phyloP scores from a whole-genome alignment of 2,888 invertebrate species.

The Philereme vetulata region DNA sequence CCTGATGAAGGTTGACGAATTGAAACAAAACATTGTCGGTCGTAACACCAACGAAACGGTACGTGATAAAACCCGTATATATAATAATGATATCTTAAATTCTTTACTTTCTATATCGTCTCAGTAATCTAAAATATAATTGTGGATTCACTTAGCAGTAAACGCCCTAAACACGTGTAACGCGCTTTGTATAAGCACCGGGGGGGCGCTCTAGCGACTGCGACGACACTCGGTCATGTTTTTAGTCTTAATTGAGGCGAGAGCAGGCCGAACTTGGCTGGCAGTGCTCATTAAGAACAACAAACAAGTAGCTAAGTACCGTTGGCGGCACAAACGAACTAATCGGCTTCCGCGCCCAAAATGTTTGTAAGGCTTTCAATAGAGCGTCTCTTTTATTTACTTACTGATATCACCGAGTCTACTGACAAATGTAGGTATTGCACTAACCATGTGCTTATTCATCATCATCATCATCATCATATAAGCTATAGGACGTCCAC shows the following conservation, averaged over 20 bases:
- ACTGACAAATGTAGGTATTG: no score
- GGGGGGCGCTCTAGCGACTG: slow-evolving; percentile 22
- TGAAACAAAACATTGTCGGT: no score
- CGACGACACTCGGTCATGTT: slow-evolving; percentile 73
- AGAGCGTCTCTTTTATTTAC: slow-evolving; percentile 30
- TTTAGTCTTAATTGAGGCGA: slow-evolving; percentile 79
- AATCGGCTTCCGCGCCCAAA: slow-evolving; percentile 69
- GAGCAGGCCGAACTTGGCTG: slow-evolving; percentile 76
- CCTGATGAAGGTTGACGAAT: no score
- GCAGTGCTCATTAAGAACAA: slow-evolving; percentile 80
- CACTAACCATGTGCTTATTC: no score
- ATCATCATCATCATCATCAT: no score
- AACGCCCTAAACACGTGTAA: slow-evolving; percentile 26
- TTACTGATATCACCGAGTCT: slow-evolving; percentile 21
- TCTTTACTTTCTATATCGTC: no score
- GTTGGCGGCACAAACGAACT: slow-evolving; percentile 58
- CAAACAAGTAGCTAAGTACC: slow-evolving; percentile 79
- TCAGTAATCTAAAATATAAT: neutral
- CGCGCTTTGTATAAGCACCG: slow-evolving; percentile 15
- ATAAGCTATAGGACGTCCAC: no score
- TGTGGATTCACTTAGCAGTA: slow-evolving; percentile 14
- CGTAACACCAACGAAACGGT: no score
- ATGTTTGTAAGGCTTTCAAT: slow-evolving; percentile 35
- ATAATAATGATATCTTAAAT: no score
- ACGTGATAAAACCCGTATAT: no score